These are phyloP conservation scores for Geodia barretti DNA, from an alignment of 37 sponge, comb jelly and placozoan genomes.

Conservation along the genomic window DNA sequence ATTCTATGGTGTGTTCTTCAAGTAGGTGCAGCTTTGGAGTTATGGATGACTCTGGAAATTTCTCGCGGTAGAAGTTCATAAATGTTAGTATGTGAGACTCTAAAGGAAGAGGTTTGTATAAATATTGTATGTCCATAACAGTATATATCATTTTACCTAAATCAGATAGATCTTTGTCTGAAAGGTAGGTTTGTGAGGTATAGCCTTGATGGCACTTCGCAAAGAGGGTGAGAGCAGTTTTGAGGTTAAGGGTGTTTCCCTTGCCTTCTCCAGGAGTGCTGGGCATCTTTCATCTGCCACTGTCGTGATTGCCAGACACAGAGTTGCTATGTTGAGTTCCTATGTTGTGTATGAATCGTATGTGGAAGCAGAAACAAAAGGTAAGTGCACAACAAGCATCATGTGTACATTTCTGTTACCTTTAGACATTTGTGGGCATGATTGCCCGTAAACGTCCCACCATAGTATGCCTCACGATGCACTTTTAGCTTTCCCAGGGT, in stretches of 20 bases:
- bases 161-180: background rate
- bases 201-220: constrained; percentile 19
- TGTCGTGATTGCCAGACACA: background rate
- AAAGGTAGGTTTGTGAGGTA: background rate
- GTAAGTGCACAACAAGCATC: too few species aligned
- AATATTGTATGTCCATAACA: too few species aligned
- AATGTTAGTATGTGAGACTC: constrained; percentile 3
- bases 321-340: constrained; percentile 5
- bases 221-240: constrained; percentile 4
- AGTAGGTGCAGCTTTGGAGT: constrained; percentile 53
- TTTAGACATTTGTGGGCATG: constrained; percentile 42
- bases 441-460: constrained; percentile 53
- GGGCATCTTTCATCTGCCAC: constrained; percentile 9
- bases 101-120: constrained; percentile 9
- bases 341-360: background rate
- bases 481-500: constrained; percentile 18
- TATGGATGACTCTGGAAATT: constrained; percentile 15
- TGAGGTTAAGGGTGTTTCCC: background rate
- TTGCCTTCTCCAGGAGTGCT: background rate
- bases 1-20: constrained; percentile 31
- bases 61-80: constrained; percentile 12
- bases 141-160: constrained; percentile 9
- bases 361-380: background rate
- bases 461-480: constrained; percentile 26
- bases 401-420: background rate